Evolutionary conservation across 2,888 invertebrate genomes (phyloP), one percentile per base, ranked within the genome.

Genomic region (Cordilura impudica): DNA sequence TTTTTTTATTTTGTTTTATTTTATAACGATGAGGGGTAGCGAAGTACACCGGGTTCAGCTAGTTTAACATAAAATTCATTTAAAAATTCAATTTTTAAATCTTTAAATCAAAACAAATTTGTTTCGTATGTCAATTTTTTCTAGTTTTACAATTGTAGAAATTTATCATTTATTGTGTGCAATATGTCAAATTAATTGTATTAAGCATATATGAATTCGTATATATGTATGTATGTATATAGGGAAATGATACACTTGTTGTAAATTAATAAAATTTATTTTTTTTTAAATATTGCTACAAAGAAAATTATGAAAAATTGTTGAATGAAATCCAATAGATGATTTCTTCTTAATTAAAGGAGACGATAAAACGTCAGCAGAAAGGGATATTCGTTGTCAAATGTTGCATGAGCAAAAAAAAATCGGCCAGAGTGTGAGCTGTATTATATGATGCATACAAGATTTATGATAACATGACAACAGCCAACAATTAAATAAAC

Each of bases 401-500:
- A 49, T 45, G 26, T 45, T 19, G 18, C 66, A 47, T 53, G 43
- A 19, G 19, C 3, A 39, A 39, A 39, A 39, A 39, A 56, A 10
- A 31, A 18, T 8, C 16, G 45, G 16, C 4, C n/a, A 26, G 14
- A 19, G 31, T 51, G 21, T 12, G 39, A 39, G 39, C 21, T 19
- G 12, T 26, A 69, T 65, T 69, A 60, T 70, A 45, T 58, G 69
- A 78, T 73, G 72, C 73, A 69, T 69, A 45, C 18, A 69, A 72
- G 78, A 74, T 78, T 74, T 65, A 78, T 69, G 69, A 51, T 69
- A 65, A 73, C 65, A 78, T 66, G 65, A 70, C 78, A 78, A 63
- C 39, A 47, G 49, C 67, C 58, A 78, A 58, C 73, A 78, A 74
- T 70, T 74, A 70, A 73, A 78, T 74, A 49, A 49, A 60, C 65